A percentile compares a stretch with the other conserved stretches of the same genome.
Evolutionary conservation across 2,797 vertebrate species (phyloP).

Genomic region (Iguana delicatissima): DNA sequence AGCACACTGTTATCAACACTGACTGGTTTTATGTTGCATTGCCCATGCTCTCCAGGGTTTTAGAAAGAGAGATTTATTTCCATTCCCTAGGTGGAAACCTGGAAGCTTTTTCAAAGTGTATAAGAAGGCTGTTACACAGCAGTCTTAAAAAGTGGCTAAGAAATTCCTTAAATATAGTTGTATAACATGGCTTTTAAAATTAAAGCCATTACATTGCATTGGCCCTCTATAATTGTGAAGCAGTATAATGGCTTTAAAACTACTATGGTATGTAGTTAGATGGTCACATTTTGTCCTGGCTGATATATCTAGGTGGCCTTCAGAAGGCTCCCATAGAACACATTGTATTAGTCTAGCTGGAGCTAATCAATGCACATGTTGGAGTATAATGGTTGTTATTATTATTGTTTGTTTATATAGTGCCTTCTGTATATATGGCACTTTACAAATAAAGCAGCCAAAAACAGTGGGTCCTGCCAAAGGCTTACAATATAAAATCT

Average conservation of each 20-base stretch:
- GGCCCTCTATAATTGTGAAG: constrained; percentile 12
- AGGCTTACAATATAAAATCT: too few relatives aligned
- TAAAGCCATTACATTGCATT: not conserved
- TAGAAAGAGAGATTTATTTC: not conserved
- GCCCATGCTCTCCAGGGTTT: not conserved
- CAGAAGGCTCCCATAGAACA: not conserved
- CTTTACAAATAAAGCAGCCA: too few relatives aligned
- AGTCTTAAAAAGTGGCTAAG: not conserved
- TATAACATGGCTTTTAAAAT: not conserved
- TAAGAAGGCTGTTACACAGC: not conserved
- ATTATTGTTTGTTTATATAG: too few relatives aligned
- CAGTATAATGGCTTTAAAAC: not conserved
- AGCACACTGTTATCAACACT: not conserved
- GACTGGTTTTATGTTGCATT: too few relatives aligned
- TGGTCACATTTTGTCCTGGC: not conserved
- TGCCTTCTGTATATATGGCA: too few relatives aligned
- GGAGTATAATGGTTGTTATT: not conserved
- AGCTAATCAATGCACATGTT: not conserved
- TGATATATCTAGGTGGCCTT: not conserved
- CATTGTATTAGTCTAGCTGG: not conserved
- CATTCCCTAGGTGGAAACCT: not conserved
- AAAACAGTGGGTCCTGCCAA: too few relatives aligned
- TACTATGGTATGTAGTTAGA: not conserved
- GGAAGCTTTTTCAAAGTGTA: not conserved
- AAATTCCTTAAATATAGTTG: not conserved